phyloP scores from a whole-genome alignment of 2,797 vertebrate genomes.

The Pseudotriccus pelzelni region DNA sequence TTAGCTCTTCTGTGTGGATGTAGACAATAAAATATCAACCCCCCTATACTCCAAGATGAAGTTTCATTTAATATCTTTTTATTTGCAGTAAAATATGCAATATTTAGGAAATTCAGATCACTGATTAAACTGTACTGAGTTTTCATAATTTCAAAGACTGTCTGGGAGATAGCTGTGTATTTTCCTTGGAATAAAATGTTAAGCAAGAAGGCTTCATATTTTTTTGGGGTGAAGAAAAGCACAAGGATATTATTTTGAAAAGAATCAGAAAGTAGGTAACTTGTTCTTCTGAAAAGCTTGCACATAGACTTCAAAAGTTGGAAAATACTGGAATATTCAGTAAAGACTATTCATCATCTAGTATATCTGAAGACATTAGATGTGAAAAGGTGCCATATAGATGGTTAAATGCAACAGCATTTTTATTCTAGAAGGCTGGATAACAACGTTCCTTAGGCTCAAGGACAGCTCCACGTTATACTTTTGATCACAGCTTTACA shows the following conservation, averaged over 20 bases:
- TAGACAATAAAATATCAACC: neutral
- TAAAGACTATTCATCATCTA: neutral
- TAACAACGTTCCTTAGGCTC: neutral
- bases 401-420: neutral
- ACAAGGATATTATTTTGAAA: neutral
- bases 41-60: neutral
- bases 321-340: neutral
- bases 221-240: neutral
- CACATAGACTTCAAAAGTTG: neutral
- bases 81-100: neutral
- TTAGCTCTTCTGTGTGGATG: neutral
- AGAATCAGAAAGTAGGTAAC: neutral
- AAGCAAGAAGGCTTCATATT: neutral
- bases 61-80: neutral
- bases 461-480: neutral
- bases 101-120: neutral
- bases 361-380: neutral
- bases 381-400: neutral
- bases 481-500: neutral
- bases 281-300: neutral
- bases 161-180: neutral
- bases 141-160: neutral
- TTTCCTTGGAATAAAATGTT: neutral
- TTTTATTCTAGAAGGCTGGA: neutral
- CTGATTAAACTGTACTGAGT: neutral